Conservation (phyloP, 2,113 vertebrate genomes). For the Mormyrus lacerda region DNA sequence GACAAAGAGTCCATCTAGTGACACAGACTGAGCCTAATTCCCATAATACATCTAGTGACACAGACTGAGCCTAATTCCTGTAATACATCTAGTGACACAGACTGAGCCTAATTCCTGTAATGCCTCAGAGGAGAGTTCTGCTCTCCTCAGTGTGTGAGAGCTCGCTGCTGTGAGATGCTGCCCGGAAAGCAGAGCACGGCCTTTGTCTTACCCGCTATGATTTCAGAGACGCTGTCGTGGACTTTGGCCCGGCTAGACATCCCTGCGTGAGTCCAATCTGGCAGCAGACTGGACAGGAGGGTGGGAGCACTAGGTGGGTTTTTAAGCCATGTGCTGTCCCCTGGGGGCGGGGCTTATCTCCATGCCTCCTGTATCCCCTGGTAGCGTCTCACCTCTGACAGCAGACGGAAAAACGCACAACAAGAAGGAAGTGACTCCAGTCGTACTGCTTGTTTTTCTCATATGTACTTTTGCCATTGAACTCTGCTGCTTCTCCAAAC, state of each 20-base stretch:
- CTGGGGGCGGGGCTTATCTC: background rate
- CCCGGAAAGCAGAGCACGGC: background rate
- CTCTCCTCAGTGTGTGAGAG: background rate
- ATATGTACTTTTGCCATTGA: background rate
- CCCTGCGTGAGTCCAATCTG: conserved; percentile 9
- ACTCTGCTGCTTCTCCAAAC: background rate
- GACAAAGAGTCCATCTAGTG: background rate
- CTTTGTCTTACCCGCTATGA: conserved; percentile 57
- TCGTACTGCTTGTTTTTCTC: background rate
- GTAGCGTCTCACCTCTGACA: background rate
- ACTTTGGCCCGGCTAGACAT: conserved; percentile 48
- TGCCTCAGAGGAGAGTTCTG: background rate
- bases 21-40: background rate
- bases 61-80: background rate
- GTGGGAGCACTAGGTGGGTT: background rate
- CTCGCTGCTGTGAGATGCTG: background rate
- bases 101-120: background rate
- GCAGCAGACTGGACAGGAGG: background rate
- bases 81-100: background rate
- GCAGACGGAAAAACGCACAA: background rate
- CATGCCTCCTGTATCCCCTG: background rate
- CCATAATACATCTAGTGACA: background rate
- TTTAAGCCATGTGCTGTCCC: background rate
- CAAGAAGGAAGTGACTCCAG: background rate
- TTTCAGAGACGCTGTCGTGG: conserved; percentile 39